Base-by-base conservation (phyloP, 2,888 invertebrate species). In the Drosophila acutilabella region DNA sequence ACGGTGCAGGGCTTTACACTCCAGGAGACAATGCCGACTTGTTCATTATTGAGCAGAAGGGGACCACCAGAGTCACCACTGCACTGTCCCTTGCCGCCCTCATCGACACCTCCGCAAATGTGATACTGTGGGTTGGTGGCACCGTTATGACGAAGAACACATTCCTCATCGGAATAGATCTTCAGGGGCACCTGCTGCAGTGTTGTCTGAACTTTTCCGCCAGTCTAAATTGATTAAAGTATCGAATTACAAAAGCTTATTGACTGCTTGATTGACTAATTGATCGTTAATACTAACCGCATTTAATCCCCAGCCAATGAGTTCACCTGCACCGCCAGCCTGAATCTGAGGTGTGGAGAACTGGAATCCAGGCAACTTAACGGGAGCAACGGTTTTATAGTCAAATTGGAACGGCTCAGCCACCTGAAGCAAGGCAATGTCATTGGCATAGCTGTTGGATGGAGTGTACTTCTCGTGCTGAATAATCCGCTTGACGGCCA, bases 21-120 rank as follows among this genome's bases (percentile, higher is more conserved):
- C 93, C 93, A 93, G 1, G 93, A 93, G 3, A 93, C 93, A 41
- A 93, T 90, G 33, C 93, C 93, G 41, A 93, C 85, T 75, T 92
- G 92, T 2, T 75, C 65, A 5, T 81, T 89, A 14, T 90, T 67
- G 3, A 83, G 80, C 18, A 92, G 41, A 1, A 92, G 77, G 0
- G 92, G 91, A 2, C 92, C 91, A 11, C 92, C 91, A 1, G 91
- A 91, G 50, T 92, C 92, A 0, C 92, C 92, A 47, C 81, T 89
- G 71, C 92, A 92, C 30, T 91, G 90, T 11, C 91, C 92, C 59
- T 91, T 90, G 42, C 90, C 88, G 11, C 88, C 88, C 33, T 82
- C 85, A 57, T 88, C 87, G 10, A 83, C 79, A 8, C 92, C 92
- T 1, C 92, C 93, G 68, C 93, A 93, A 59, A 93, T 90, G 60